Base-by-base conservation (phyloP, 2,888 invertebrate genomes). In the Atrina japonica region DNA sequence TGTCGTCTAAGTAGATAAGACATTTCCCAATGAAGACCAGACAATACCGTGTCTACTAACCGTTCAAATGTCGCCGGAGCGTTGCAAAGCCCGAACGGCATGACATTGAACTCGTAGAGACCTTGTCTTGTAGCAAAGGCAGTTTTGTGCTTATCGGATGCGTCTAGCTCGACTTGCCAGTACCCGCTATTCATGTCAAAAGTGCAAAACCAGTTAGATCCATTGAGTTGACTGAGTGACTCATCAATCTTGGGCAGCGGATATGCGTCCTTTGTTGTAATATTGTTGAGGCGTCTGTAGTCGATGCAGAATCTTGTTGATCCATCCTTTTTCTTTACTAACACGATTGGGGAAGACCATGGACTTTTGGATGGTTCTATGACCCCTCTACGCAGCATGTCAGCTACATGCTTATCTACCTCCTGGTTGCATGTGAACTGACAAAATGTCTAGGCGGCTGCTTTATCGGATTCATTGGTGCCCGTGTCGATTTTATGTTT, bases 1-100 rank as follows among this genome's bases (percentile, higher is more conserved):
- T 59, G 23, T 66, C 55, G 18, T 71, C 89, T 25, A 90, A 56
- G 65, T 89, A 91, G 0, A 89, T 86, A 25, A 90, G 82, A 67
- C 86, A 67, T 70, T 3, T 65, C 61, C 73, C 78, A 43, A 73
- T 77, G 43, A 66, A 23, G 11, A 77, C 52, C 27, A 53, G 30
- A 61, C 66, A 77, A 70, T 2, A 83, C 81, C 3, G 72, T 41
- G 23, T 82, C 76, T 79, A 80, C 78, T 23, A 81, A 49, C 21
- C 76, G n/a, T 47, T 74, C 59, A 70, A 82, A 82, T 11, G 70
- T 82, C 6, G 70, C 55, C 5, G 80, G 80, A 11, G 68, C 63
- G 60, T 78, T 78, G 47, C 66, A n/a, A 9, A 59, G 45, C 2
- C 60, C 60, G 30, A 67, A 61, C 7, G 52, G 60, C 41, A 67